Evolutionary conservation across 2,113 vertebrate species (phyloP), one percentile per base, ranked within the genome.

Genomic region (Steatornis caripensis): DNA sequence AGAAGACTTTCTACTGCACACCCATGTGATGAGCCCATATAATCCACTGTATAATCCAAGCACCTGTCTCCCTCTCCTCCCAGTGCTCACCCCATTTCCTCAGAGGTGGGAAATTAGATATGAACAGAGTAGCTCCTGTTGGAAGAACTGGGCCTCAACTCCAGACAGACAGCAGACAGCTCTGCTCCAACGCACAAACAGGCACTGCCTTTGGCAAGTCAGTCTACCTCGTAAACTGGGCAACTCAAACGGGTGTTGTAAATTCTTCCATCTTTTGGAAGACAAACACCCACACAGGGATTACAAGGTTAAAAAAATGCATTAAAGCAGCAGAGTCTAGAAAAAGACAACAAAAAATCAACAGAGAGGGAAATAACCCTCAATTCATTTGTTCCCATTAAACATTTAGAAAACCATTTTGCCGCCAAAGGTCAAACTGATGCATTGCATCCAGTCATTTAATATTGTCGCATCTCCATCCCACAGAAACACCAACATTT

Each of bases 21-120:
- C 10, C 15, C 43, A 2, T 21, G 5, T 70, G 78, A 37, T 10
- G 24, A 96, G 30, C 14, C 49, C 5, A 4, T n/a, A 60, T 6
- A 24, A 43, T n/a, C n/a, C n/a, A n/a, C 0, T 1, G 27, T 29
- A 12, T 6, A 71, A 71, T 4, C n/a, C 7, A 16, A 78, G 34
- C 68, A 24, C 3, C 7, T 58, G 51, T 41, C 41, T 69, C 30
- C 26, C 14, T 29, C 41, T 77, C 45, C 54, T 55, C 64, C 71
- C 88, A 72, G 16, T 41, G 55, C n/a, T 84, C n/a, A 57, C 10
- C 41, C 37, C 27, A 3, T 46, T 54, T 64, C 21, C 34, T 32
- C 61, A 60, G 51, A 75, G 17, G 34, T 36, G 53, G 64, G n/a
- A 91, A 81, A 70, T 27, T 13, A 54, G 45, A 19, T 22, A 15